Conservation (phyloP, 2,797 vertebrate genomes). For the Salmo trutta region DNA sequence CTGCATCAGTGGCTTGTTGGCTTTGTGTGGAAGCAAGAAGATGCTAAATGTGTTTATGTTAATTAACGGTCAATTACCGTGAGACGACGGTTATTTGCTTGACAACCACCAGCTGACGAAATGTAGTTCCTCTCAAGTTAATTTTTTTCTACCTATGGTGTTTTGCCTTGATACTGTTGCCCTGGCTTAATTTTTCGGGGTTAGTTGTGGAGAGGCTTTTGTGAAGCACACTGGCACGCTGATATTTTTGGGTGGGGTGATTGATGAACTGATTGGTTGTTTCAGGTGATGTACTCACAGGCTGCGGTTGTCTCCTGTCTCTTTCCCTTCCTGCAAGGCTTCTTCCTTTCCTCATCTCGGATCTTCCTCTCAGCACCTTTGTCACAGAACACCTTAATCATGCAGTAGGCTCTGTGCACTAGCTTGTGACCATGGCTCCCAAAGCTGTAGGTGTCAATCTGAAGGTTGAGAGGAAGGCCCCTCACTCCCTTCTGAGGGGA, state of each 20-base stretch:
- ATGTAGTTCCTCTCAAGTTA: neutral
- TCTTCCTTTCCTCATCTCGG: constrained; percentile 83
- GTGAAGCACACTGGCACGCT: neutral
- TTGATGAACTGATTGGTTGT: neutral
- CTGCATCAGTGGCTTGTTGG: no score
- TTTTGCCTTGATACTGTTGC: neutral
- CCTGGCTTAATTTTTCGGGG: neutral
- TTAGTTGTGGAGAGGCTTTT: neutral
- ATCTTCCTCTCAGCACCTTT: constrained; percentile 86
- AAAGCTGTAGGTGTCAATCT: constrained; percentile 83
- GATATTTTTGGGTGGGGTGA: no score
- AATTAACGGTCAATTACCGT: no score
- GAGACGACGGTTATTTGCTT: no score
- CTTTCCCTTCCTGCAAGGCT: constrained; percentile 83
- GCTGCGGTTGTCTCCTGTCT: constrained; percentile 62
- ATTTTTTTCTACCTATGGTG: neutral
- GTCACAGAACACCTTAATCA: constrained; percentile 87
- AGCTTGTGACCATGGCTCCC: constrained; percentile 80
- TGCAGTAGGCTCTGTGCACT: constrained; percentile 81
- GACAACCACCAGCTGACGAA: no score
- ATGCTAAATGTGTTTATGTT: no score
- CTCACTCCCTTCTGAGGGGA: constrained; percentile 87
- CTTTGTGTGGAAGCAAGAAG: no score
- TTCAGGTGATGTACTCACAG: constrained; percentile 20
- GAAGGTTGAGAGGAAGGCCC: constrained; percentile 80